Base-by-base conservation (phyloP, 2,113 vertebrate species). In the Pandion haliaetus region DNA sequence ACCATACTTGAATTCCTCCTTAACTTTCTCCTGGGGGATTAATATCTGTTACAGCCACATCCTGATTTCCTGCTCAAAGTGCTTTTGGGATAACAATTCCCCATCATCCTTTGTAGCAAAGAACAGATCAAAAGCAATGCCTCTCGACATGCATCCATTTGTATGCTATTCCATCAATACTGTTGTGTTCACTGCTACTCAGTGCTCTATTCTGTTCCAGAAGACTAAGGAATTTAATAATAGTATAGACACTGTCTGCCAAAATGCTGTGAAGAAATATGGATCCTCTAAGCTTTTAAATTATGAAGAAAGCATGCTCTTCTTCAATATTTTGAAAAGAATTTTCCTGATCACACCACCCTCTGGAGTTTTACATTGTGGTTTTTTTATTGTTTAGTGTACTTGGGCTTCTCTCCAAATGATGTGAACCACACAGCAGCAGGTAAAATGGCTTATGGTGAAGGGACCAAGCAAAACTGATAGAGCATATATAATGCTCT, bases 11-110 rank as follows among this genome's bases (percentile, higher is more conserved):
- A 82, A 72, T 83, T 91, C 34, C 49, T 94, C 89, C 79, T 71
- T 88, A 57, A 65, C 90, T 90, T 94, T 73, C 79, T 92, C 95
- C 95, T 52, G 78, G 23, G 96, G 86, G 92, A 97, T 97, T 97
- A 95, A 94, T 95, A 88, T 89, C 95, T 65, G 55, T 93, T 95
- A 87, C 34, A 50, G 91, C 82, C 55, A 78, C 52, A 95, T 97
- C 96, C 95, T 93, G 74, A 44, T 91, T 98, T 97, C 96, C 96
- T 93, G 80, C 52, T 70, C 94, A 93, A 96, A 97, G 93, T 97
- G 95, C 97, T 90, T 97, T 92, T 85, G 96, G 94, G 95, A 95
- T 69, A 90, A 78, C 84, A 95, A 86, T 94, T 96, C 93, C 93
- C 93, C 17, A 2, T 85, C 94, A 78, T 96, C 94, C 94, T 95